A percentile compares a stretch with the other conserved stretches of the same genome.
Conservation (phyloP, 1,140 invertebrate species). For the Steinernema feltiae region DNA sequence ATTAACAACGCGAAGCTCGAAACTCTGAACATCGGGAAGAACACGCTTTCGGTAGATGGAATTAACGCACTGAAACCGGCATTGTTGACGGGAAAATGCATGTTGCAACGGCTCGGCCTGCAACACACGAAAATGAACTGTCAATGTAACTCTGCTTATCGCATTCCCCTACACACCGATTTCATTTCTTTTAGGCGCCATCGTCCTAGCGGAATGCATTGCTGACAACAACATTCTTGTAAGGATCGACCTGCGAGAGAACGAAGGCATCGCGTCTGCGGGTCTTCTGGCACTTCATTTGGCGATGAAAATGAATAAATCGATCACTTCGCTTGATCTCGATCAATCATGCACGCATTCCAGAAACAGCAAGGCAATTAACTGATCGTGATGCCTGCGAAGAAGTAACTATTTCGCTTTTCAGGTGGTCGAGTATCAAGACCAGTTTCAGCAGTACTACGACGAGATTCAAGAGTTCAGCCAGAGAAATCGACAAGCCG, state of each 20-base stretch:
- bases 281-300: slow-evolving; percentile 39
- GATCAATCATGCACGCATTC: slow-evolving; percentile 23
- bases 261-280: slow-evolving; percentile 31
- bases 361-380: slow-evolving; percentile 18
- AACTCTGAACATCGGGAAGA: slow-evolving; percentile 39
- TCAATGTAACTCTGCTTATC: slow-evolving; percentile 32
- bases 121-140: slow-evolving; percentile 37
- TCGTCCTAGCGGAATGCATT: slow-evolving; percentile 36
- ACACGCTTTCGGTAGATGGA: slow-evolving; percentile 32
- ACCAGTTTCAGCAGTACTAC: slow-evolving; percentile 33
- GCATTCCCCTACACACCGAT: too few relatives aligned
- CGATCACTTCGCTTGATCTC: slow-evolving; percentile 35
- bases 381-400: neutral
- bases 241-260: slow-evolving; percentile 35
- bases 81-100: slow-evolving; percentile 22
- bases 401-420: slow-evolving; percentile 17
- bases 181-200: slow-evolving; percentile 32
- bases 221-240: slow-evolving; percentile 33
- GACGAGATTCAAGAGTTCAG: slow-evolving; percentile 35
- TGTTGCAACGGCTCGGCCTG: slow-evolving; percentile 34
- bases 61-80: slow-evolving; percentile 28
- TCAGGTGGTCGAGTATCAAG: slow-evolving; percentile 34
- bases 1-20: slow-evolving; percentile 30
- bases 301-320: slow-evolving; percentile 39
- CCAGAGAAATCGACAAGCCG: slow-evolving; percentile 31